Percentiles rank a stretch among this genome's conserved stretches.
These are phyloP conservation scores for Microcebus ravelobensis DNA, from an alignment of 2,113 vertebrate genomes.

Conservation along the genomic window DNA sequence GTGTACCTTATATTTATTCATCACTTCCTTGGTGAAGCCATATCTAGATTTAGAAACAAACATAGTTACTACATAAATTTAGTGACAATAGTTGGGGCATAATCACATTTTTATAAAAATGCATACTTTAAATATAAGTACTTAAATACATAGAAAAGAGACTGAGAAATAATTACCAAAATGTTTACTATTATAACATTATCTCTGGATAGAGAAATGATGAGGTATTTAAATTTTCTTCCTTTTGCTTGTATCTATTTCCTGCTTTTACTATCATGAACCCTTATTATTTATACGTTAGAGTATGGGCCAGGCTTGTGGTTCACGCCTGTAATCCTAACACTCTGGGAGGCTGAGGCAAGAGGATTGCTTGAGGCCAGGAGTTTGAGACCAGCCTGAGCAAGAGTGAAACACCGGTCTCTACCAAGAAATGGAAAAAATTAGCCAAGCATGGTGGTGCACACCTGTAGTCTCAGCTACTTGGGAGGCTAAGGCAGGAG, in stretches of 20 bases:
- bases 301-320: too few relatives aligned
- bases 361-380: too few relatives aligned
- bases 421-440: too few relatives aligned
- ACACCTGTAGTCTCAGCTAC: too few relatives aligned
- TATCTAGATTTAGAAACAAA: slow-evolving; percentile 87
- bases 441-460: too few relatives aligned
- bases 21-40: slow-evolving; percentile 95
- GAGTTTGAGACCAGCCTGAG: too few relatives aligned
- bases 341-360: too few relatives aligned
- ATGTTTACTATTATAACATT: slow-evolving; percentile 19
- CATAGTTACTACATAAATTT: slow-evolving; percentile 14
- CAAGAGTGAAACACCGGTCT: too few relatives aligned
- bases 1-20: slow-evolving; percentile 93
- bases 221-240: slow-evolving; percentile 42
- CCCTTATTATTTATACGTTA: background rate
- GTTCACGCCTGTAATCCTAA: too few relatives aligned
- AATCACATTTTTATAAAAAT: background rate
- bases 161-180: background rate
- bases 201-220: slow-evolving; percentile 19
- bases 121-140: background rate
- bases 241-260: slow-evolving; percentile 25
- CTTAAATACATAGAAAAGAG: background rate
- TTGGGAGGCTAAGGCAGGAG: too few relatives aligned
- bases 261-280: background rate
- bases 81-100: background rate